Base-by-base conservation (phyloP, 2,797 vertebrate genomes). In the Peromyscus eremicus region DNA sequence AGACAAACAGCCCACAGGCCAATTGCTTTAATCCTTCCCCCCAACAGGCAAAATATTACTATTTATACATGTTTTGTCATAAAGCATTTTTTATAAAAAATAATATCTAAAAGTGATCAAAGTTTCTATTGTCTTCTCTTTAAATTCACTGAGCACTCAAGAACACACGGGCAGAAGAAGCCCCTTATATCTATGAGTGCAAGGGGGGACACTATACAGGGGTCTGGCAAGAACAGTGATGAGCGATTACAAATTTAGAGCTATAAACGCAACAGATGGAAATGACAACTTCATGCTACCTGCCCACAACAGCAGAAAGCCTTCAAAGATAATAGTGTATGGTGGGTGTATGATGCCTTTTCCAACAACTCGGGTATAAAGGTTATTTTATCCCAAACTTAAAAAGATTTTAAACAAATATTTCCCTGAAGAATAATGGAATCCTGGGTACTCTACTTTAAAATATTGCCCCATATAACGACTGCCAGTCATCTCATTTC, bases 401-500 rank as follows among this genome's bases (percentile, higher is more conserved):
- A 79, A 91, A 66, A 81, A 95, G 79, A 94, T 88, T 95, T 92
- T 94, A 90, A 92, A 37, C 73, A 93, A 94, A 2, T 14, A 91
- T 80, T 55, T 95, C 13, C 19, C 4, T 92, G 71, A 52, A 37
- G 76, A 94, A 89, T 52, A 40, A 91, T n/a, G 29, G 49, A 86
- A 96, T 97, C 98, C 77, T n/a, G 0, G 94, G 68, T 49, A 89
- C 17, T 92, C 37, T 46, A 9, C 7, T 92, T 84, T 64, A 55
- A 98, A 96, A 89, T 93, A 95, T 52, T 60, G 2, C 37, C 89
- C 92, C 21, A 96, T 64, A 66, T 90, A 87, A 77, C n/a, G 81
- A 92, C 5, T 55, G 34, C 37, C 23, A 89, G 27, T 1, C 43
- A 71, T 21, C 98, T 94, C 71, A 94, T 76, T 95, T 90, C 92